Base-by-base conservation (phyloP, 1,140 invertebrate species). In the Drosophila guanche region DNA sequence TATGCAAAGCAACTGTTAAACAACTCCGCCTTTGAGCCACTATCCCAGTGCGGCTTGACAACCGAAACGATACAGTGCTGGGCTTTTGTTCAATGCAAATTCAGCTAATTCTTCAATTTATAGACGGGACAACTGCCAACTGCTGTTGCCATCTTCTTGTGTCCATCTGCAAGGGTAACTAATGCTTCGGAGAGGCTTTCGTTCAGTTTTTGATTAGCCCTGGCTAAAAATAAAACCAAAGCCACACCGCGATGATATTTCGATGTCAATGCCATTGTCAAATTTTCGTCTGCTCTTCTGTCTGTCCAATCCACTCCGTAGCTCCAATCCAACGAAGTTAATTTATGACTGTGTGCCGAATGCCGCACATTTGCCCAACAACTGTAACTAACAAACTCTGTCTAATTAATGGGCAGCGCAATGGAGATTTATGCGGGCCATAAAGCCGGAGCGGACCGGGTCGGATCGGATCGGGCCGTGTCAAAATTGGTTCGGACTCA, bases 251-350 rank as follows among this genome's bases (percentile, higher is more conserved):
- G 42, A 7, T 23, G 57, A 16, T 20, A 53, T 47, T 85, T 86
- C 75, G 74, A 78, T 86, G 83, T 86, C 81, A 86, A 88, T 86
- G 81, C 55, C 81, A 75, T 77, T 81, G 74, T 50, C 65, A 47
- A 70, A 54, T 70, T 62, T 55, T 52, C 16, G 41, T 43, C 42
- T 25, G 22, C 55, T 10, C 14, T 40, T 48, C 25, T 53, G 45
- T 63, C 2, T 56, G 20, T 33, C 43, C 3, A 3, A 12, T 37
- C 33, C 25, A 27, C 5, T 27, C 0, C 33, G 10, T 10, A 4
- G 33, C 33, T 37, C 3, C 33, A 37, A 10, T 37, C 33, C 10
- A 37, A 37, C 4, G 33, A 37, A 37, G 0, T 20, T 20, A 20
- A 29, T 55, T 46, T 52, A 20, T 33, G 12, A 8, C 12, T 16